Base-by-base conservation (phyloP, 2,888 invertebrate genomes). In the Yponomeuta sedellus region DNA sequence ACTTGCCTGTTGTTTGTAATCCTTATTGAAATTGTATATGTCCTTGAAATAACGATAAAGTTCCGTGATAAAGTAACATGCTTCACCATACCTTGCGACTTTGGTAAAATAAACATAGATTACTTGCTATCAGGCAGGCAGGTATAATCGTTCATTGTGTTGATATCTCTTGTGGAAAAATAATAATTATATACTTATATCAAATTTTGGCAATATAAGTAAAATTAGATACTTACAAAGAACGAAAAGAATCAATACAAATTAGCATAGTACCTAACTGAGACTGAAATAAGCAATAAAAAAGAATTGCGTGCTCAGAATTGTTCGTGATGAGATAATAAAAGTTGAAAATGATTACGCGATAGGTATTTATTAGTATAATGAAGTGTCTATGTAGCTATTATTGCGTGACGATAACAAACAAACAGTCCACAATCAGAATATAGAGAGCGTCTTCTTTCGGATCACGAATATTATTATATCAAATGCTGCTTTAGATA, bases 391-490 rank as follows among this genome's bases (percentile, higher is more conserved):
- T 56, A 52, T n/a, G 34, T 16, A 52, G 44, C 44, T 52, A 52
- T 52, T 52, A 52, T 64, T 64, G 56, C 64, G 57, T 64, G 64
- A 57, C 70, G 77, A 80, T 77, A 78, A 74, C 73, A 67, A 66
- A 63, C 22, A 63, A 25, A 34, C 25, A 19, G 12, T 59, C 22
- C 25, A 59, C 25, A 59, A 59, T 52, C 16, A 52, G 44, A 52
- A 52, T 52, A 52, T 52, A 6, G 44, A 52, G 44, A 52, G 44
- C 44, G 44, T 52, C 16, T 52, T 52, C 44, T 52, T 52, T 52
- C 44, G 16, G 44, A 52, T 52, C 44, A 52, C 44, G 44, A 12
- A 52, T 52, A 16, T 52, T 52, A 52, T 52, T 52, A 8, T 1
- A 52, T 52, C 16, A 52, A 52, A 16, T 52, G 44, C 44, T 1